Evolutionary conservation across 2,797 vertebrate species (phyloP).

Genomic region (Ctenochaetus hawaiiensis): DNA sequence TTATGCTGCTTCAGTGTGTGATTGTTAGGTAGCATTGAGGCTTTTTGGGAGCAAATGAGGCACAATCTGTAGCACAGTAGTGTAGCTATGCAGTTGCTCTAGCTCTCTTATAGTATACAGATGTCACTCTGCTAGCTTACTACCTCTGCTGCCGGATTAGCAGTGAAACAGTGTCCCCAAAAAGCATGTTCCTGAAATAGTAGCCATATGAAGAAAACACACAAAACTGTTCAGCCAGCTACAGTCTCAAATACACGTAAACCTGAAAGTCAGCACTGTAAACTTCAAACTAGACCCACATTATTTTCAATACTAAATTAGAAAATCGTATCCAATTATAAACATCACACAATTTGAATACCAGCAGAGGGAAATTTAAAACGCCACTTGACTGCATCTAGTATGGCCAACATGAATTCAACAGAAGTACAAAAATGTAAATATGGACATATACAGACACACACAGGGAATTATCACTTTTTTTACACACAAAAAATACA

Average conservation of each 20-base stretch:
- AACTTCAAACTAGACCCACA: background rate
- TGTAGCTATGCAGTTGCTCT: background rate
- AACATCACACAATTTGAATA: conserved; percentile 9
- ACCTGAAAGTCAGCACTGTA: background rate
- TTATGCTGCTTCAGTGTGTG: no score
- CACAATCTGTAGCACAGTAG: background rate
- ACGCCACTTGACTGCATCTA: conserved; percentile 5
- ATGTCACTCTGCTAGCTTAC: no score
- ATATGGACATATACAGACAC: conserved; percentile 1
- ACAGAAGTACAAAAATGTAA: conserved; percentile 22
- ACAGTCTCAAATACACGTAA: background rate
- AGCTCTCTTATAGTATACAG: background rate
- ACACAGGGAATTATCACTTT: conserved; percentile 14
- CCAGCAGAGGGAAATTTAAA: conserved; percentile 2
- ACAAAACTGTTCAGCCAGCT: background rate
- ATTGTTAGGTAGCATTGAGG: no score
- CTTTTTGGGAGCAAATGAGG: background rate
- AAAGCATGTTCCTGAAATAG: background rate
- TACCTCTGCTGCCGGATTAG: background rate
- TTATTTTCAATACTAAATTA: background rate
- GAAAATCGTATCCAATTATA: no score
- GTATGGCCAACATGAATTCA: conserved; percentile 7
- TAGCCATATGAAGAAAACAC: fast-evolving
- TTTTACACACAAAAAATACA: conserved; percentile 23
- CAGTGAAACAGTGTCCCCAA: no score